Percentiles rank a stretch among this genome's conserved stretches.
phyloP scores from a whole-genome alignment of 2,113 vertebrate species.

The Triplophysa tibetana region DNA sequence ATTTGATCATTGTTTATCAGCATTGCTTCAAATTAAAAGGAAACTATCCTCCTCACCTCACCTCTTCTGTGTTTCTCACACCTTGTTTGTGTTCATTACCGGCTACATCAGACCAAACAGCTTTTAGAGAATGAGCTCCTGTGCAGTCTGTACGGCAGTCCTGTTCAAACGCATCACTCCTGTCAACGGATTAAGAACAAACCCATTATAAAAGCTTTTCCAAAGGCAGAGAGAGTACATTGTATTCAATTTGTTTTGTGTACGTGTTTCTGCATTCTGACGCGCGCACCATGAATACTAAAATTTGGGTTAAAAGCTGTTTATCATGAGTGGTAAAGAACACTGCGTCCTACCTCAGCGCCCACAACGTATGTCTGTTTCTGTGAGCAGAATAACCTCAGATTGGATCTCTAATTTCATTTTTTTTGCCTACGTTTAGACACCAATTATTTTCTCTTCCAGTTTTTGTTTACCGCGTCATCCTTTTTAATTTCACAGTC shows the following conservation, averaged over 20 bases:
- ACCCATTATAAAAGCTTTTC: slow-evolving; percentile 47
- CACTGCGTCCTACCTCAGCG: background rate
- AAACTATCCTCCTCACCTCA: background rate
- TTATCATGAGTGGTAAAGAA: background rate
- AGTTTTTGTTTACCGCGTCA: background rate
- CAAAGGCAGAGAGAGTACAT: slow-evolving; percentile 30
- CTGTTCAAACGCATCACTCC: slow-evolving; percentile 1
- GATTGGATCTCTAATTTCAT: background rate
- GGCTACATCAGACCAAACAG: background rate
- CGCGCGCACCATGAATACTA: slow-evolving; percentile 21
- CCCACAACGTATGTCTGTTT: background rate
- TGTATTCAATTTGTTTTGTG: slow-evolving; percentile 20
- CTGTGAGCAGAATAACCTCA: background rate
- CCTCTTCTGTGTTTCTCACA: background rate
- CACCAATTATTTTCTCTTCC: slow-evolving; percentile 9
- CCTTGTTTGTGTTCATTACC: slow-evolving; percentile 4
- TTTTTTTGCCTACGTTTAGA: background rate
- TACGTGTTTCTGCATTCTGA: background rate
- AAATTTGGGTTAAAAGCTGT: slow-evolving; percentile 32
- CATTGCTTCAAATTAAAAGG: no score
- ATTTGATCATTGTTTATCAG: background rate
- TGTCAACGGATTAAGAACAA: slow-evolving; percentile 33
- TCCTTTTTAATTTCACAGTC: slow-evolving; percentile 1
- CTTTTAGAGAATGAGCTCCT: background rate
- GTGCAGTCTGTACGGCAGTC: background rate